A percentile compares a stretch with the other conserved stretches of the same genome.
Evolutionary conservation across 2,888 invertebrate species (phyloP).

Genomic region (Lasioglossum oenotherae): DNA sequence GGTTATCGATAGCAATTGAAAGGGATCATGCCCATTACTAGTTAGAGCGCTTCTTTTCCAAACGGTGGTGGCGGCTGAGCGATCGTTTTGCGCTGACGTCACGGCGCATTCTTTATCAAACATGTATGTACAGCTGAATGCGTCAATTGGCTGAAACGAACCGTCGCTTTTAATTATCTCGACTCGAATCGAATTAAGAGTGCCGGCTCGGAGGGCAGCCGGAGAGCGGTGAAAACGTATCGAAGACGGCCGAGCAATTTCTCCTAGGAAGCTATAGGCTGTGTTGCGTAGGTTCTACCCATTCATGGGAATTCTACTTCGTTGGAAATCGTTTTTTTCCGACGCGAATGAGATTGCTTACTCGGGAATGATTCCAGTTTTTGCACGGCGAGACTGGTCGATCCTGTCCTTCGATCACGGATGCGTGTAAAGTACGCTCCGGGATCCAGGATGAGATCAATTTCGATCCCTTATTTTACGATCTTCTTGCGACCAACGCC

Average conservation of each 20-base stretch:
- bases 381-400: neutral
- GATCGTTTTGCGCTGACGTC: slow-evolving; percentile 19
- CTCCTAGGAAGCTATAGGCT: neutral
- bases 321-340: neutral
- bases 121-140: slow-evolving; percentile 5
- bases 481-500: neutral
- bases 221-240: neutral
- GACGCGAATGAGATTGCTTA: neutral
- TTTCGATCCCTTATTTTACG: neutral
- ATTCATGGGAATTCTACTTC: neutral
- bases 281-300: neutral
- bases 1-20: neutral
- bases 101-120: slow-evolving; percentile 21
- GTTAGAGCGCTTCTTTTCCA: neutral
- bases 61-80: neutral
- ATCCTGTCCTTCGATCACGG: neutral
- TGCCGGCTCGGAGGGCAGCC: neutral
- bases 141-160: slow-evolving; percentile 36
- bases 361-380: slow-evolving; percentile 8
- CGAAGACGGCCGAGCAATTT: neutral
- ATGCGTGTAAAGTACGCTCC: neutral
- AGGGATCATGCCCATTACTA: neutral
- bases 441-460: neutral
- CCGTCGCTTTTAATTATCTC: slow-evolving; percentile 39
- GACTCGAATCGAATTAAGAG: slow-evolving; percentile 15